Conservation (phyloP, 64 coral and sea anemone genomes). For the Exaiptasia diaphana region DNA sequence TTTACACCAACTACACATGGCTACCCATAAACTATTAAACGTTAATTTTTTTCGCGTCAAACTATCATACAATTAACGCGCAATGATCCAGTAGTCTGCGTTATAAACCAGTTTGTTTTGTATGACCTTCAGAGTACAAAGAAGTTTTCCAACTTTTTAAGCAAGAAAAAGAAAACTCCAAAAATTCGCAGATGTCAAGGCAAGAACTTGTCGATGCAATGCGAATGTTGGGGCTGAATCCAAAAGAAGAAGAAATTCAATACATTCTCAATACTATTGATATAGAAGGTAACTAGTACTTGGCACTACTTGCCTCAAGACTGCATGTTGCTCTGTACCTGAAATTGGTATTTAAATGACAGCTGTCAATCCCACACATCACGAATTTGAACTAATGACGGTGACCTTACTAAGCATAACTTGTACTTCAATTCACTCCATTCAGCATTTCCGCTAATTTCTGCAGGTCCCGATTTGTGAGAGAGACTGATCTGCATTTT, state of each 20-base stretch:
- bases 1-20: too few relatives aligned
- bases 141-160: slow-evolving; percentile 50
- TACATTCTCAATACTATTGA: slow-evolving; percentile 55
- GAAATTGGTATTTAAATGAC: neutral
- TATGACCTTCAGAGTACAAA: slow-evolving; percentile 67
- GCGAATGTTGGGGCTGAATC: slow-evolving; percentile 56
- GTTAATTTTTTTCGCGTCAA: too few relatives aligned
- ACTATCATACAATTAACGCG: too few relatives aligned
- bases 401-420: neutral
- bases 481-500: too few relatives aligned
- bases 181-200: slow-evolving; percentile 27
- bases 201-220: slow-evolving; percentile 57
- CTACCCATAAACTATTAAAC: too few relatives aligned
- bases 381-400: neutral
- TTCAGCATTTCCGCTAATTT: neutral
- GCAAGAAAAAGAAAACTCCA: slow-evolving; percentile 2
- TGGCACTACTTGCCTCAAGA: neutral
- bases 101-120: too few relatives aligned
- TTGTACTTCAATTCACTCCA: neutral
- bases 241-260: slow-evolving; percentile 57
- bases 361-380: neutral
- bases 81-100: too few relatives aligned
- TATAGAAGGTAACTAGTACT: slow-evolving; percentile 39
- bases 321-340: neutral
- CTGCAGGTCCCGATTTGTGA: too few relatives aligned